phyloP scores from a whole-genome alignment of 2,888 invertebrate species.

The Papilio elwesi region DNA sequence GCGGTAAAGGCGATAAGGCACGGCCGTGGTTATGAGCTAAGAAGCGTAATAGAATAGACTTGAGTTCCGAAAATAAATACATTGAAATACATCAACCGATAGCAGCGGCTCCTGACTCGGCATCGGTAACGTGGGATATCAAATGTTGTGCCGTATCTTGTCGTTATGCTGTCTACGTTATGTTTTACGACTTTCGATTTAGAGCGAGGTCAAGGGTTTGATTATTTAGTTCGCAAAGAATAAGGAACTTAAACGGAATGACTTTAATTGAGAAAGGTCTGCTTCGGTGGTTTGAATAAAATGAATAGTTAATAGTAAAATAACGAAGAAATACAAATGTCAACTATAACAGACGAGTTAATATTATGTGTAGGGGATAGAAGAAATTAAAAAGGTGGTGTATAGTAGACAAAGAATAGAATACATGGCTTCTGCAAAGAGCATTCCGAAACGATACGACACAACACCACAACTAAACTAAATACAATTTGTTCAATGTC shows the following conservation, averaged over 20 bases:
- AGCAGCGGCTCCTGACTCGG: conserved; percentile 53
- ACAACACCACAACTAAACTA: conserved; percentile 54
- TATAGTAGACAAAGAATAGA: too few relatives aligned
- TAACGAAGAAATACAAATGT: too few relatives aligned
- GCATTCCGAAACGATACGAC: conserved; percentile 42
- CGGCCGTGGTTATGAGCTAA: conserved; percentile 45
- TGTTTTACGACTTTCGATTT: background rate
- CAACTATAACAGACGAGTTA: too few relatives aligned
- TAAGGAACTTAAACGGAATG: background rate
- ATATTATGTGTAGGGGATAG: too few relatives aligned
- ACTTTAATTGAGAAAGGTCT: background rate
- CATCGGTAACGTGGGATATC: conserved; percentile 58
- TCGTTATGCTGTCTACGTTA: conserved; percentile 6
- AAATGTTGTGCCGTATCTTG: conserved; percentile 36
- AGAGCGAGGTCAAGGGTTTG: conserved; percentile 8
- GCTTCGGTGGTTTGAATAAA: too few relatives aligned
- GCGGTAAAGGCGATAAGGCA: conserved; percentile 28
- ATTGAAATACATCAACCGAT: conserved; percentile 67
- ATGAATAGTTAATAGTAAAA: too few relatives aligned
- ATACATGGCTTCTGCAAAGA: background rate
- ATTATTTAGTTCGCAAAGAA: background rate
- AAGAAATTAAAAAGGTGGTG: background rate
- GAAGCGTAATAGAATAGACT: conserved; percentile 70
- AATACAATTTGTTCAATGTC: conserved; percentile 70
- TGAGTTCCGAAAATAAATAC: conserved; percentile 61